phyloP scores from a whole-genome alignment of 2,113 vertebrate genomes.

The Pogonocichla stellata region DNA sequence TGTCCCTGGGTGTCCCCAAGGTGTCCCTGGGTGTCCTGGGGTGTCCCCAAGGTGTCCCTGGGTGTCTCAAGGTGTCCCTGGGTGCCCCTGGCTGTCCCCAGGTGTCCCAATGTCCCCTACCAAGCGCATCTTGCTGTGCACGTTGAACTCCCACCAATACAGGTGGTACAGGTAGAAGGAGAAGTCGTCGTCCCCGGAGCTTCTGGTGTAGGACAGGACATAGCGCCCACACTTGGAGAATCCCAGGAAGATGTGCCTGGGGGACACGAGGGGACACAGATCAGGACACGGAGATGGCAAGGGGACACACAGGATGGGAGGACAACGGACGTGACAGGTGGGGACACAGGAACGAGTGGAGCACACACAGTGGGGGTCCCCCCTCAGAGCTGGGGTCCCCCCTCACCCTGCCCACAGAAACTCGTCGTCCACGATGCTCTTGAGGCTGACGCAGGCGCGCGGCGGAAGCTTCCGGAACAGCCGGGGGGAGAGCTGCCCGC shows the following conservation, averaged over 20 bases:
- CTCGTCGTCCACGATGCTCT: conserved; percentile 90
- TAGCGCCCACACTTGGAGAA: conserved; percentile 94
- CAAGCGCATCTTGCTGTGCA: conserved; percentile 91
- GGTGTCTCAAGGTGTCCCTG: too few species aligned
- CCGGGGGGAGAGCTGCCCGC: conserved; percentile 87
- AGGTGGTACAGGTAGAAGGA: conserved; percentile 92
- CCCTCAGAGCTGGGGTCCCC: neutral
- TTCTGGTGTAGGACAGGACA: conserved; percentile 92
- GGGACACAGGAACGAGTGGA: neutral
- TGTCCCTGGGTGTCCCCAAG: too few species aligned
- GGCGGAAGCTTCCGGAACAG: conserved; percentile 90
- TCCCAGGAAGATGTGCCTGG: conserved; percentile 92
- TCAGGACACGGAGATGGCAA: fast-evolving
- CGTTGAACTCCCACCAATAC: conserved; percentile 96
- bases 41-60: too few species aligned
- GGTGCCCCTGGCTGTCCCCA: too few species aligned
- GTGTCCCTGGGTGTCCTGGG: too few species aligned
- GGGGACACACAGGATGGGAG: fast-evolving
- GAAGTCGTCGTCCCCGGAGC: conserved; percentile 86
- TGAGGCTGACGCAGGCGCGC: conserved; percentile 87
- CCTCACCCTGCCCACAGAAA: conserved; percentile 87
- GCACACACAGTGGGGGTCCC: neutral
- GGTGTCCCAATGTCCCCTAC: neutral
- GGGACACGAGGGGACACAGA: neutral
- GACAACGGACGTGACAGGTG: neutral